phyloP scores from a whole-genome alignment of 2,113 vertebrate genomes.

The Cheilinus undulatus region DNA sequence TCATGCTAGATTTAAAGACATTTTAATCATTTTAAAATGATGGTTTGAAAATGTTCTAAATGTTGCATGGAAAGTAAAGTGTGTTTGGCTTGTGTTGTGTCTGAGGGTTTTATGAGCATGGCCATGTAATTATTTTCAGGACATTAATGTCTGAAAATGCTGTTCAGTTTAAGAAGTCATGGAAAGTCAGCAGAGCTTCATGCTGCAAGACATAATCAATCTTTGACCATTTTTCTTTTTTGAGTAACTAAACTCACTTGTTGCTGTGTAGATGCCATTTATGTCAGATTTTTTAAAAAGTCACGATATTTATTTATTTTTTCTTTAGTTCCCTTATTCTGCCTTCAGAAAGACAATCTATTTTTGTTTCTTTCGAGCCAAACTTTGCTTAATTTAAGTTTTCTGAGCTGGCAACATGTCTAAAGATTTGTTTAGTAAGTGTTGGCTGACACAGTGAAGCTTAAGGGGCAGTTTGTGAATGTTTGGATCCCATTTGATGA shows the following conservation, averaged over 20 bases:
- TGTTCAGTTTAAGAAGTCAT: background rate
- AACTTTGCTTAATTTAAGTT: too few relatives aligned
- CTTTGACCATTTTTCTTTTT: background rate
- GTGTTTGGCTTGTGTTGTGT: background rate
- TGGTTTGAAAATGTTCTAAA: background rate
- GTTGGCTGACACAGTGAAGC: background rate
- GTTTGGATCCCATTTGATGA: background rate
- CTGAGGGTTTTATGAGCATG: background rate
- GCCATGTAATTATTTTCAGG: background rate
- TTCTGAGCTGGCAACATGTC: background rate
- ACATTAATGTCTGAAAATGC: background rate
- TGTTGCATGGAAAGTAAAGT: constrained; percentile 11
- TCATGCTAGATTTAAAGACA: too few relatives aligned
- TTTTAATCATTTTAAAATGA: too few relatives aligned
- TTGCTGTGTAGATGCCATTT: background rate
- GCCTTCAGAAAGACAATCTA: background rate
- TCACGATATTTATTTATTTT: background rate
- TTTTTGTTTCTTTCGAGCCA: background rate
- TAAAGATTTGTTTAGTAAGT: background rate
- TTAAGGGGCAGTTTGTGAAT: background rate
- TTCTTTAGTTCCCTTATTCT: background rate
- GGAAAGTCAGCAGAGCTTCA: too few relatives aligned
- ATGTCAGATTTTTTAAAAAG: too few relatives aligned
- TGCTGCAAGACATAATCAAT: background rate
- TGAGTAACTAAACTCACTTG: background rate